Conservation (phyloP, 2,797 vertebrate genomes). For the Propithecus perrieri region DNA sequence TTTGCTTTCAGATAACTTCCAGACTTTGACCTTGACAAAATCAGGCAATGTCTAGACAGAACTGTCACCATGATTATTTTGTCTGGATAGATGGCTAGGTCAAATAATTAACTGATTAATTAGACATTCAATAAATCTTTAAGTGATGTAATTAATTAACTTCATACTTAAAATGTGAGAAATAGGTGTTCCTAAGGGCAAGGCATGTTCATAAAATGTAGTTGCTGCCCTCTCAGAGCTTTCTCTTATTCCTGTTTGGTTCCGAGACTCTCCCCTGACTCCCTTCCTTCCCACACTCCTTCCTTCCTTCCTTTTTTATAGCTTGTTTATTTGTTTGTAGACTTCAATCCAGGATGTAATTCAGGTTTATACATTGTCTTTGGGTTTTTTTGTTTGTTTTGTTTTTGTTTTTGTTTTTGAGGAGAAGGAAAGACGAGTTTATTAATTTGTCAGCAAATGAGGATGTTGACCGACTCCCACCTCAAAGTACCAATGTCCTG, state of each 20-base stretch:
- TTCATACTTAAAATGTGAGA: constrained; percentile 48
- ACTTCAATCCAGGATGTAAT: not conserved
- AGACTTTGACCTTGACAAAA: constrained; percentile 63
- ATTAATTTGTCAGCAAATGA: no score
- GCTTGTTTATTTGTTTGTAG: not conserved
- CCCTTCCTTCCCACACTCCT: no score
- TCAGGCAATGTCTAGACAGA: constrained; percentile 60
- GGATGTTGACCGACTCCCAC: no score
- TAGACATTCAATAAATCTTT: constrained; percentile 61
- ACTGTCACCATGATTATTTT: constrained; percentile 60
- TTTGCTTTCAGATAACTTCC: not conserved
- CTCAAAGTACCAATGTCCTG: no score
- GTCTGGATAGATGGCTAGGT: constrained; percentile 66
- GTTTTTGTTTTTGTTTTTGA: not conserved
- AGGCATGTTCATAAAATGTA: constrained; percentile 4
- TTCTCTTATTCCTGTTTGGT: not conserved
- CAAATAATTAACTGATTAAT: constrained; percentile 72
- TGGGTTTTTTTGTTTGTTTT: not conserved
- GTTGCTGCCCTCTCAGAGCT: not conserved
- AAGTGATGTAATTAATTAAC: constrained; percentile 66
- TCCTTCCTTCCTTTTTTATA: not conserved
- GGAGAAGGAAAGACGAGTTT: no score
- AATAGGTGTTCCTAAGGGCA: not conserved
- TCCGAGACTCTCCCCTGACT: not conserved
- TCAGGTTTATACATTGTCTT: not conserved